Evolutionary conservation across 2,888 invertebrate species (phyloP).

Genomic region (Stictocephala bisonia): DNA sequence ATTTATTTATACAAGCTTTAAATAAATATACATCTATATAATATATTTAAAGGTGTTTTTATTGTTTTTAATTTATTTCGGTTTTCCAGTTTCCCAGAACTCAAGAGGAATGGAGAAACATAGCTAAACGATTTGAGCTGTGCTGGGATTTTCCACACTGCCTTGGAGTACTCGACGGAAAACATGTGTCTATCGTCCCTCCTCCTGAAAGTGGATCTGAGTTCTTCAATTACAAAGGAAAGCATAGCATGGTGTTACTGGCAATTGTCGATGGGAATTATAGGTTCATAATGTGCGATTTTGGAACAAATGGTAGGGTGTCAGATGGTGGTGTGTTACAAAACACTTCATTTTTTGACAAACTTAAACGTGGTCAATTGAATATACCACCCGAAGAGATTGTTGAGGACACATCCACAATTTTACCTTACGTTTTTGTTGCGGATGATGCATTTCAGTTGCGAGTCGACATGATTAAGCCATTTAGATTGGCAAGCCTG

Average conservation of each 20-base stretch:
- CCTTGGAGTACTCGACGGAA: conserved; percentile 57
- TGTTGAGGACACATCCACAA: not conserved
- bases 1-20: too few species aligned
- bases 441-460: not conserved
- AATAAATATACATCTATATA: conserved; percentile 6
- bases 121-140: conserved; percentile 48
- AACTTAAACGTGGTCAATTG: not conserved
- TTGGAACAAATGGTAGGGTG: conserved; percentile 56
- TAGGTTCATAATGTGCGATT: conserved; percentile 54
- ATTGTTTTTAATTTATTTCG: not conserved
- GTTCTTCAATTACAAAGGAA: conserved; percentile 59
- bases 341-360: conserved; percentile 37
- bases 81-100: conserved; percentile 49
- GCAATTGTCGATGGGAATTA: conserved; percentile 55
- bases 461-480: not conserved
- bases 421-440: not conserved
- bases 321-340: conserved; percentile 56
- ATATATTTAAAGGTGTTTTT: too few species aligned
- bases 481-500: not conserved
- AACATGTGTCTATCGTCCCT: conserved; percentile 58
- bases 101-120: conserved; percentile 46
- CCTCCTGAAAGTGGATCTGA: conserved; percentile 56
- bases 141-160: conserved; percentile 57
- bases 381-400: not conserved
- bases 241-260: conserved; percentile 56